Evolutionary conservation across 2,888 invertebrate genomes (phyloP).

Genomic region (Lasioglossum leucozonium): DNA sequence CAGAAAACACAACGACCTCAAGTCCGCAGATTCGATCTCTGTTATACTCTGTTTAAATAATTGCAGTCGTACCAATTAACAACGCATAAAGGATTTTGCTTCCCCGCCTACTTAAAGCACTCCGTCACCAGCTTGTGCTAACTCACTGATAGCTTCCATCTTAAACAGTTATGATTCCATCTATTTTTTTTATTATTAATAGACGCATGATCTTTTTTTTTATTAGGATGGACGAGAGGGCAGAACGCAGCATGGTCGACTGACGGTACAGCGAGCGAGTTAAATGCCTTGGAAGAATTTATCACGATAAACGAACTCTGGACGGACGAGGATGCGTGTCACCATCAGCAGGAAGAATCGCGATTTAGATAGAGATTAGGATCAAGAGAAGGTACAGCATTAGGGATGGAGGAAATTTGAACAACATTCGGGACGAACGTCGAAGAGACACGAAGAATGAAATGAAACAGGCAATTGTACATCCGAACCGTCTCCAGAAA

Average conservation of each 20-base stretch:
- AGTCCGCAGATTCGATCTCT: neutral
- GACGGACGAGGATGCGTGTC: constrained; percentile 60
- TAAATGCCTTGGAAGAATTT: constrained; percentile 73
- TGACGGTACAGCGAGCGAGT: constrained; percentile 81
- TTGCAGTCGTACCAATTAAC: neutral
- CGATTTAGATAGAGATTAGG: constrained; percentile 41
- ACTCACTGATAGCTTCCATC: constrained; percentile 23
- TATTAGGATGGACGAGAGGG: constrained; percentile 83
- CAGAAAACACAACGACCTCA: neutral
- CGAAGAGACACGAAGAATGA: constrained; percentile 5
- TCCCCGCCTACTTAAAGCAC: constrained; percentile 12
- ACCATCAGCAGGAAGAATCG: constrained; percentile 52
- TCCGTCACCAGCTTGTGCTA: constrained; percentile 40
- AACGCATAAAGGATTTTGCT: constrained; percentile 15
- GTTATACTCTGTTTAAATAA: neutral
- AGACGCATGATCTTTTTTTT: constrained; percentile 44
- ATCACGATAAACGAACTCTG: constrained; percentile 66
- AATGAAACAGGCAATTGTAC: constrained; percentile 51
- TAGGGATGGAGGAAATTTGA: neutral
- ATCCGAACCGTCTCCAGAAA: constrained; percentile 59
- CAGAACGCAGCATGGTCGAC: constrained; percentile 82
- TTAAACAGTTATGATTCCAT: neutral
- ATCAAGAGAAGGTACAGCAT: neutral
- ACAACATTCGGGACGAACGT: neutral
- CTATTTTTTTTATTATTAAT: constrained; percentile 24